A percentile compares a stretch with the other conserved stretches of the same genome.
These are phyloP conservation scores for Columba livia DNA, from an alignment of 2,113 vertebrate species.

Conservation along the genomic window DNA sequence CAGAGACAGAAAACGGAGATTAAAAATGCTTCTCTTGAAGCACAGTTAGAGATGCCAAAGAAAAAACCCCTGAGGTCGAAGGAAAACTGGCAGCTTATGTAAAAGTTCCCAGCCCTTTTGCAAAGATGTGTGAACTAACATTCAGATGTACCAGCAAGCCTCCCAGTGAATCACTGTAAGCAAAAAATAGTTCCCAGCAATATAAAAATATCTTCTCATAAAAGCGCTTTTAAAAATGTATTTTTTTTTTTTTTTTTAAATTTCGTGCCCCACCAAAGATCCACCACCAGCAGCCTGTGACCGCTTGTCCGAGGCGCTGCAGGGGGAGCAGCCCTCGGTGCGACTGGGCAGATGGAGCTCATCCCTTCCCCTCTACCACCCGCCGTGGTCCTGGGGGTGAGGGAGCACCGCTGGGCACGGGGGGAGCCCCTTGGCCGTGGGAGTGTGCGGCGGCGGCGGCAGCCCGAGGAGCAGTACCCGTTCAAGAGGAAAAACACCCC, in stretches of 20 bases:
- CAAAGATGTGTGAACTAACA: background rate
- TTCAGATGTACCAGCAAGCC: background rate
- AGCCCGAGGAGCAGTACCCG: too few species aligned
- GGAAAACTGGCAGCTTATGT: background rate
- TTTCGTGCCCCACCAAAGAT: background rate
- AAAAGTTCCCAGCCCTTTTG: background rate
- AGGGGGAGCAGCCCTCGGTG: background rate
- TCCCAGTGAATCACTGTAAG: background rate
- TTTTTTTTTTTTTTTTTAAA: background rate
- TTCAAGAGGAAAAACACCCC: too few species aligned
- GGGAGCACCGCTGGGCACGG: background rate
- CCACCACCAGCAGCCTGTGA: background rate
- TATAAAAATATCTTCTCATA: background rate
- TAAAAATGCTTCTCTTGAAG: background rate
- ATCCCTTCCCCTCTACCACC: background rate
- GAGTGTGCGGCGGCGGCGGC: background rate
- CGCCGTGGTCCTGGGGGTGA: too few species aligned
- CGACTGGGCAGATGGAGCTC: background rate
- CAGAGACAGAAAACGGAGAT: background rate
- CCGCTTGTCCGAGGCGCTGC: background rate
- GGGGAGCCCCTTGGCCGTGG: too few species aligned
- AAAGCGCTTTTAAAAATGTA: background rate
- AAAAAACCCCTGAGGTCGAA: background rate
- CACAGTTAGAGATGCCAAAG: background rate
- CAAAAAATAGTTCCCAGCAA: background rate